Percentiles rank a stretch among this genome's conserved stretches.
These are phyloP conservation scores for Falco concolor DNA, from an alignment of 2,797 vertebrate species.

Conservation along the genomic window DNA sequence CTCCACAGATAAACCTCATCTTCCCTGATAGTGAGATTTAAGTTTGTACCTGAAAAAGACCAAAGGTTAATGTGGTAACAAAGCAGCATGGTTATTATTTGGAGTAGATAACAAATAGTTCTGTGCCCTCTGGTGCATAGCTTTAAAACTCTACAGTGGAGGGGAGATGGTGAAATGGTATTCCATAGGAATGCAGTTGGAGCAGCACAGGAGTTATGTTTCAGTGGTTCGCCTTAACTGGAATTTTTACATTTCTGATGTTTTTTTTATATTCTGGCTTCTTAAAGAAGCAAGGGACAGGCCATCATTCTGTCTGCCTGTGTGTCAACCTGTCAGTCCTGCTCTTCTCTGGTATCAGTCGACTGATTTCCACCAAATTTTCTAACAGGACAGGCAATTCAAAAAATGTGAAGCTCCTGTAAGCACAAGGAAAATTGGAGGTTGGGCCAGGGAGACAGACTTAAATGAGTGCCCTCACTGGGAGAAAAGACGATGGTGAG, in stretches of 20 bases:
- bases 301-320: background rate
- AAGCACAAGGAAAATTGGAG: background rate
- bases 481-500: background rate
- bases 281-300: background rate
- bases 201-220: background rate
- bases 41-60: constrained; percentile 7
- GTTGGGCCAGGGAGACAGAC: background rate
- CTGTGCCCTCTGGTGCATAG: background rate
- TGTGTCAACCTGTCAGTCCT: background rate
- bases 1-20: background rate
- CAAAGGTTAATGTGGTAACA: constrained; percentile 50
- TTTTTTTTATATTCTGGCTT: background rate
- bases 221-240: background rate
- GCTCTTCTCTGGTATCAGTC: background rate
- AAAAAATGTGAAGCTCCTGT: background rate
- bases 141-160: background rate
- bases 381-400: background rate
- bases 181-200: background rate
- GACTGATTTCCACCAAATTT: background rate
- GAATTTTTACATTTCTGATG: background rate
- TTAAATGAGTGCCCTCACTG: background rate
- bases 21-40: background rate
- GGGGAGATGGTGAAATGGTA: background rate
- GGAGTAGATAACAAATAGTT: constrained; percentile 38
- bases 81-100: constrained; percentile 18